Conservation (phyloP, 2,113 vertebrate genomes). For the Ailuropoda melanoleuca region DNA sequence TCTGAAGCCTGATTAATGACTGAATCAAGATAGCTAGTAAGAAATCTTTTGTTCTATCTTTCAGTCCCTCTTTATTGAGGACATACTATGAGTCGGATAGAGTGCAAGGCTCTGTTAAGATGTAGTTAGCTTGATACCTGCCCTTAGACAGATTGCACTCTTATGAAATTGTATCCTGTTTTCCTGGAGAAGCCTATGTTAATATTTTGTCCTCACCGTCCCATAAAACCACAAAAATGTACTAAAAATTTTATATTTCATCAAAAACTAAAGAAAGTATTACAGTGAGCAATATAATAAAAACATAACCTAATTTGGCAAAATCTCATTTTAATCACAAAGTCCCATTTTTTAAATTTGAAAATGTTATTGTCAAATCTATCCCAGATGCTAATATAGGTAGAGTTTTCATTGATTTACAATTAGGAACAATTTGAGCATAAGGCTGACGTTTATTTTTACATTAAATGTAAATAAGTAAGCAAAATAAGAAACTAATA, state of each 20-base stretch:
- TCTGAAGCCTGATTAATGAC: not conserved
- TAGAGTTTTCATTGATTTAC: not conserved
- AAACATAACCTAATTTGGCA: not conserved
- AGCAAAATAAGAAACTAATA: not conserved
- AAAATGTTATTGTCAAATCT: not conserved
- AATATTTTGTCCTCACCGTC: not conserved
- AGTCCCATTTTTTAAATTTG: not conserved
- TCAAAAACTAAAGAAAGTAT: not conserved
- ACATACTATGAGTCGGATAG: not conserved
- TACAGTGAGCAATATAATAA: not conserved
- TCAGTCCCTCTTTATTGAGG: slow-evolving; percentile 32
- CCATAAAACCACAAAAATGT: not conserved
- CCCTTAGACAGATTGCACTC: not conserved
- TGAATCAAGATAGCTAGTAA: not conserved
- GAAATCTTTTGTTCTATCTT: not conserved
- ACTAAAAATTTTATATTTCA: not conserved
- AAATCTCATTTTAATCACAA: not conserved
- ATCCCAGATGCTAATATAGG: not conserved
- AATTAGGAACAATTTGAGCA: not conserved
- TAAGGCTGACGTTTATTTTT: not conserved
- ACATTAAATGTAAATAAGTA: not conserved
- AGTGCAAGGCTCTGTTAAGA: not conserved
- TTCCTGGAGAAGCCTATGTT: not conserved
- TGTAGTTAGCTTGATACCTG: not conserved
- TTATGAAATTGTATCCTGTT: not conserved